Evolutionary conservation across 2,888 invertebrate genomes (phyloP).

Genomic region (Fissipunctia ypsillon): DNA sequence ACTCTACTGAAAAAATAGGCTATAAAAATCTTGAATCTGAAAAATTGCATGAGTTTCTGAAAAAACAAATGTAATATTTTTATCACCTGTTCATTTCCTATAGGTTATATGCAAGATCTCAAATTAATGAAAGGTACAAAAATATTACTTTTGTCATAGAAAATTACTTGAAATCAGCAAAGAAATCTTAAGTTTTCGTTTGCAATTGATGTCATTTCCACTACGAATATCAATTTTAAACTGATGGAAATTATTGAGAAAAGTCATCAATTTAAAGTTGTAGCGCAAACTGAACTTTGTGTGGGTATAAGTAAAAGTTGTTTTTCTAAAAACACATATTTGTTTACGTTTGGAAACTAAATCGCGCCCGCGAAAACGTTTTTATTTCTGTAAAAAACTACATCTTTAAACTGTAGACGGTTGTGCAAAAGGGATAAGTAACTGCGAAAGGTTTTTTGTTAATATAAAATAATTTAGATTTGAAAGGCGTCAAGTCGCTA

Average conservation of each 20-base stretch:
- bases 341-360: neutral
- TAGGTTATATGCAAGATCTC: constrained; percentile 24
- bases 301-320: neutral
- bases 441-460: constrained; percentile 44
- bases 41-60: neutral
- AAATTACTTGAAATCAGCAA: neutral
- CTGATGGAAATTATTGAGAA: neutral
- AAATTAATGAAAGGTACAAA: constrained; percentile 10
- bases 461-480: constrained; percentile 62
- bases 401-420: neutral
- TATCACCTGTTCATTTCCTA: constrained; percentile 2
- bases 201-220: neutral
- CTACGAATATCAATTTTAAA: neutral
- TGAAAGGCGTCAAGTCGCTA: constrained; percentile 63
- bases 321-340: neutral
- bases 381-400: neutral
- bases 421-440: constrained; percentile 11
- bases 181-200: neutral
- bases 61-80: constrained; percentile 13
- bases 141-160: neutral
- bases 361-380: neutral
- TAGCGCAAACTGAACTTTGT: neutral
- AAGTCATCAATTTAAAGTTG: neutral
- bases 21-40: neutral
- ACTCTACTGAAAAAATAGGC: neutral